A percentile compares a stretch with the other conserved stretches of the same genome.
These are phyloP conservation scores for Melieria picta DNA, from an alignment of 2,888 invertebrate genomes.

Conservation along the genomic window DNA sequence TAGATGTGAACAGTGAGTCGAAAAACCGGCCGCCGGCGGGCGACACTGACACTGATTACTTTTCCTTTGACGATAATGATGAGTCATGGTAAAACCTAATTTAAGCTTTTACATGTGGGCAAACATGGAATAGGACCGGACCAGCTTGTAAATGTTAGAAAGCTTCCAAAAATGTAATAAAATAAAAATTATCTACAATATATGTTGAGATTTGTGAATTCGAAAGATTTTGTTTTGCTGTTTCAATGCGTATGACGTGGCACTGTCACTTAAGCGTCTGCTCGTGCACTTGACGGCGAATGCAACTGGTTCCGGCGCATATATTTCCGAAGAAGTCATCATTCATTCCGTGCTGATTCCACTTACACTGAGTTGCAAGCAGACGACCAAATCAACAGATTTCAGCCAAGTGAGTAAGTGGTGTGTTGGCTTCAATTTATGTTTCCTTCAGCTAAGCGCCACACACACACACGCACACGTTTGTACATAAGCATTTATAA, in stretches of 20 bases:
- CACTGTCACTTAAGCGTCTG: neutral
- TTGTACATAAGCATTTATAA: neutral
- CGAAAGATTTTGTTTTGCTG: neutral
- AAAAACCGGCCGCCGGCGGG: neutral
- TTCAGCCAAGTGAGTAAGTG: constrained; percentile 41
- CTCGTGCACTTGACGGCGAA: too few relatives aligned
- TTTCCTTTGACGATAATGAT: constrained; percentile 50
- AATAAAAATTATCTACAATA: neutral
- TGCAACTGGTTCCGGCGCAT: too few relatives aligned
- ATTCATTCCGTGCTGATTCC: too few relatives aligned
- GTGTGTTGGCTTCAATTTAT: constrained; percentile 44
- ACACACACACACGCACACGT: neutral
- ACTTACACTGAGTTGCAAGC: neutral
- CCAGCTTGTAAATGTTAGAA: too few relatives aligned
- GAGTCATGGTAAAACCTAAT: constrained; percentile 7
- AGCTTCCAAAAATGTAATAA: too few relatives aligned
- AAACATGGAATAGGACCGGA: neutral
- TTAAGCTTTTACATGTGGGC: neutral
- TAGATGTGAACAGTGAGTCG: constrained; percentile 24
- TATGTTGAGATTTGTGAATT: neutral
- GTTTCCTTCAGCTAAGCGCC: constrained; percentile 13
- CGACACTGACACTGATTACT: constrained; percentile 48
- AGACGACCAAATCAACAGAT: constrained; percentile 16
- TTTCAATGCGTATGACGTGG: neutral
- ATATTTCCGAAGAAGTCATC: too few relatives aligned